Evolutionary conservation across 1,140 invertebrate genomes (phyloP), one percentile per base, ranked within the genome.

Genomic region (Pachypeltis micranthus): DNA sequence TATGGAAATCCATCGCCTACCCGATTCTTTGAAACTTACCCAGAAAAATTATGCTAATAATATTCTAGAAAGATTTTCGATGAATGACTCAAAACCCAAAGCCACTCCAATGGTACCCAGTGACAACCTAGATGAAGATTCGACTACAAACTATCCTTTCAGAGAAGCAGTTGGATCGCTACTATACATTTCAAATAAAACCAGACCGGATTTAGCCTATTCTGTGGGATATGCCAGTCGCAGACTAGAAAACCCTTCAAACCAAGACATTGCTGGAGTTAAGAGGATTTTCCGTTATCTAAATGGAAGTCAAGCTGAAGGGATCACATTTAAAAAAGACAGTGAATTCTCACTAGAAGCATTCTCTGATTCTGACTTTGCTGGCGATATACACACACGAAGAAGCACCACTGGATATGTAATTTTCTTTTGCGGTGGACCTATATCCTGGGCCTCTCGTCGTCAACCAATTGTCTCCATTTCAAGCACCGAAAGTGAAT

Each of bases 171-270:
- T 74, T 21, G 72, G 72, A 19, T 59, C 44, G 23, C 60, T 76
- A 16, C 26, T 75, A 24, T 74, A 75, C 65, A 34, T 73, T 1
- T 61, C 71, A 23, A 59, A 67, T 24, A 61, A 58, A 10, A 71
- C 74, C 1, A 57, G 74, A 25, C 74, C 72, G 24, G 75, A 76
- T 63, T 68, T 76, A 7, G 58, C 68, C 0, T 75, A 67, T 63
- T 67, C 72, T 16, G 71, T 76, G 0, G 68, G 61, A 25, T 57
- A 63, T 23, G 54, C 70, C 2, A 66, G 64, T 21, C 61, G 69
- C 55, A 59, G 31, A 23, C 14, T 64, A 1, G 54, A 64, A 25
- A 64, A 66, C 27, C 57, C 59, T 14, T n/a, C 14, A 12, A 14
- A 26, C 2, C 23, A 59, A 19, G 63, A 64, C 31, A 14, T 31